Percentiles rank a stretch among this genome's conserved stretches.
These are phyloP conservation scores for Pseudois nayaur DNA, from an alignment of 2,113 vertebrate species.

Conservation along the genomic window DNA sequence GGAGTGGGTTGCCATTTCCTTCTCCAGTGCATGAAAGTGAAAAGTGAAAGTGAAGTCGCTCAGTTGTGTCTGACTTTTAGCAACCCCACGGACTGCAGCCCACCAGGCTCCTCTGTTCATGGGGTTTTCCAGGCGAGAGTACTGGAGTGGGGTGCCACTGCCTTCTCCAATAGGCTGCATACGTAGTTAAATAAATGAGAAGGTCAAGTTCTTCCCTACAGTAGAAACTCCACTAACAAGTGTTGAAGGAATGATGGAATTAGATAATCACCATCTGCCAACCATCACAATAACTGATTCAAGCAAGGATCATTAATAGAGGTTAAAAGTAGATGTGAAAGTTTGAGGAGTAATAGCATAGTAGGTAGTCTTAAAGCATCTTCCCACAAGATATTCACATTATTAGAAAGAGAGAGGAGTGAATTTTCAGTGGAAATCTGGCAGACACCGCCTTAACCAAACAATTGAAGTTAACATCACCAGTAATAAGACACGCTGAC, in stretches of 20 bases:
- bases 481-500: not conserved
- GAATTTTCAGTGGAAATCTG: not conserved
- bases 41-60: too few species aligned
- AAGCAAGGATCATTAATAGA: not conserved
- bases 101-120: too few species aligned
- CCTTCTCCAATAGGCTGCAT: not conserved
- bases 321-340: not conserved
- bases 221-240: not conserved
- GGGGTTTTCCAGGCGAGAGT: too few species aligned
- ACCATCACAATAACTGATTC: not conserved
- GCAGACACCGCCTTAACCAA: not conserved
- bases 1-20: too few species aligned
- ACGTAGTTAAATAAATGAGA: not conserved
- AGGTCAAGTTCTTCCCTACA: not conserved
- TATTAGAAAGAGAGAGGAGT: not conserved
- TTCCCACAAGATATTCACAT: not conserved
- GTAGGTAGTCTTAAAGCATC: not conserved
- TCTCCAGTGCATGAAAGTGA: too few species aligned
- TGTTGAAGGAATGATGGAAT: not conserved
- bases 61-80: too few species aligned
- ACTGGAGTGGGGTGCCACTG: too few species aligned
- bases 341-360: not conserved
- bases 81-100: too few species aligned
- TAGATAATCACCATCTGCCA: not conserved
- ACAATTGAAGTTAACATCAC: not conserved